Base-by-base conservation (phyloP, 2,888 invertebrate species). In the Drosophila imparisetae region DNA sequence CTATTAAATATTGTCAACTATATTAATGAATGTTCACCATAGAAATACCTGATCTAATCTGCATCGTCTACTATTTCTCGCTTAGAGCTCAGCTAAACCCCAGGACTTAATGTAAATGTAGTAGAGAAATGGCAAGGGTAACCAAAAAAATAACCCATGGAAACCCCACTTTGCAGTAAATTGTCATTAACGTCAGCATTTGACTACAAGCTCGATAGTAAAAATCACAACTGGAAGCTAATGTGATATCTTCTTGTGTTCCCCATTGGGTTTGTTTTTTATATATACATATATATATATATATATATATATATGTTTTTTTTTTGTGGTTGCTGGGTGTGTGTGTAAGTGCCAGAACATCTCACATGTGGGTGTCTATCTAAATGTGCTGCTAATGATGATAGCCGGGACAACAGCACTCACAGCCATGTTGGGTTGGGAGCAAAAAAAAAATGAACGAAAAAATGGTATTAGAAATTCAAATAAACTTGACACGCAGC, bases 311-410 rank as follows among this genome's bases (percentile, higher is more conserved):
- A 48, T 49, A n/a, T 30, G 0, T 24, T 18, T 42, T 10, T 24
- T 34, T 52, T 18, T 34, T 42, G n/a, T 55, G 49, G 18, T 52
- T 29, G 29, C 15, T 48, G 45, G 38, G 8, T 30, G 29, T 65
- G 29, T 65, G 52, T 36, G 50, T 66, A 71, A 75, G 52, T 53
- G 71, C 52, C 40, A 52, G 32, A 60, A 60, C 49, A 67, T 75
- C 54, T 60, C 73, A 70, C 48, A 77, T 73, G 66, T 62, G 62
- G 59, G 50, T 76, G 63, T 71, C 72, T 84, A 72, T 76, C 85
- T 71, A 75, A 83, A 84, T 84, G 83, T 68, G 79, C 75, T 83
- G 83, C 83, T 83, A 83, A 83, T 83, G 85, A 84, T 81, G 75
- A 75, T 81, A 76, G 75, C 72, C 67, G n/a, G 61, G 57, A 57